A percentile compares a stretch with the other conserved stretches of the same genome.
Evolutionary conservation across 2,113 vertebrate genomes (phyloP).

Genomic region (Nycticebus coucang): DNA sequence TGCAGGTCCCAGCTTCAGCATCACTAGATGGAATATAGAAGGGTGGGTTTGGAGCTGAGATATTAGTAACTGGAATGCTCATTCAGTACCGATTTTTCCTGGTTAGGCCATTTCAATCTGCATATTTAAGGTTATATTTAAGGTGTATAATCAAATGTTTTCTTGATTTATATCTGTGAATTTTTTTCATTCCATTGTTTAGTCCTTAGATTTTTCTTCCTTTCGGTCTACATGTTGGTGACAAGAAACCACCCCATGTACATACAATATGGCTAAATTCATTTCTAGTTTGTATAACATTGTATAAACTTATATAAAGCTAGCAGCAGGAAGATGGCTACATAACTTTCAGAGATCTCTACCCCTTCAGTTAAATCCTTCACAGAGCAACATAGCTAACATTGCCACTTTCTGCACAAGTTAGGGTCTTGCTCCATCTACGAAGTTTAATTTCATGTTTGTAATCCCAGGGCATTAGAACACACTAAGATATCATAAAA

Average conservation of each 20-base stretch:
- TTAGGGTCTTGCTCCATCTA: background rate
- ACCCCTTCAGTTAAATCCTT: background rate
- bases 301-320: background rate
- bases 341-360: background rate
- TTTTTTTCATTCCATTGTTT: conserved; percentile 40
- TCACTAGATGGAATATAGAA: background rate
- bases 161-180: background rate
- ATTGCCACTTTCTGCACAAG: background rate
- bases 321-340: background rate
- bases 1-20: background rate
- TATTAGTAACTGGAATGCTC: background rate
- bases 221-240: background rate
- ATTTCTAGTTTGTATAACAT: conserved; percentile 21
- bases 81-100: conserved; percentile 15
- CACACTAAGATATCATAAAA: background rate
- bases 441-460: conserved; percentile 34
- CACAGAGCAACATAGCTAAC: background rate
- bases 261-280: background rate
- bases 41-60: background rate
- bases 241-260: background rate
- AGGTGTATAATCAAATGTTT: no score
- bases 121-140: background rate
- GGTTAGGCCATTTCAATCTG: background rate
- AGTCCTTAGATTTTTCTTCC: background rate
- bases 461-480: background rate